Percentiles rank a stretch among this genome's conserved stretches.
These are phyloP conservation scores for Phylloscopus whistleri DNA, from an alignment of 2,113 vertebrate genomes.

Conservation along the genomic window DNA sequence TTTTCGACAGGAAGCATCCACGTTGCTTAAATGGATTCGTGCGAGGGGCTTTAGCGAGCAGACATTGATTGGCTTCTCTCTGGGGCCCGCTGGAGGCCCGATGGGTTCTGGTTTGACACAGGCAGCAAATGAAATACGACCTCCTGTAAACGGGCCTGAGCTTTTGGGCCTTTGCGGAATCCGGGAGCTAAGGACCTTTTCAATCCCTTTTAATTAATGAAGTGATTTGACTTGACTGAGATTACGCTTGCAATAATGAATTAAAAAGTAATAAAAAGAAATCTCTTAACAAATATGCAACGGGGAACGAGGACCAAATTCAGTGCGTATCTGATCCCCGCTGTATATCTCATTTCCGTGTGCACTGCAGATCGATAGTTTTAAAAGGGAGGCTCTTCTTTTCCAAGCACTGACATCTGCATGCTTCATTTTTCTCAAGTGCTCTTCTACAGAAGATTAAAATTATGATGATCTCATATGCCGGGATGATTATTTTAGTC, in stretches of 20 bases:
- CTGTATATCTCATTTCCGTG: background rate
- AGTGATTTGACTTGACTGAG: conserved; percentile 84
- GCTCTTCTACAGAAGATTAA: background rate
- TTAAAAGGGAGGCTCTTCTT: conserved; percentile 11
- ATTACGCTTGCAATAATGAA: conserved; percentile 80
- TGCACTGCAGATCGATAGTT: background rate
- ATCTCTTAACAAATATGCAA: conserved; percentile 45
- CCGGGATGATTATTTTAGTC: background rate
- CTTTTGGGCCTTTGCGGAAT: conserved; percentile 80
- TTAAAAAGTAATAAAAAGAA: conserved; percentile 74
- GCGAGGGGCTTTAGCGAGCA: conserved; percentile 77
- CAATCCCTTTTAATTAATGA: conserved; percentile 93
- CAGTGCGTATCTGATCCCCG: background rate
- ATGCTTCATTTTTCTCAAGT: background rate
- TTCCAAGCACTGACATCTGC: background rate
- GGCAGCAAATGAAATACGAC: conserved; percentile 92
- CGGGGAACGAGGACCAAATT: conserved; percentile 8
- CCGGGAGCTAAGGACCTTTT: conserved; percentile 84
- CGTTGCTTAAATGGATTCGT: conserved; percentile 89
- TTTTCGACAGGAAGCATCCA: conserved; percentile 84
- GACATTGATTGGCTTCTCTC: conserved; percentile 90
- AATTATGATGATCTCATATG: background rate
- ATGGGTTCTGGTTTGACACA: conserved; percentile 81
- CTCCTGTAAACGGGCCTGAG: conserved; percentile 86
- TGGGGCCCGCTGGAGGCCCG: conserved; percentile 66